These are phyloP conservation scores for Onychomys leucogaster DNA, from an alignment of 2,797 vertebrate genomes.

Conservation along the genomic window DNA sequence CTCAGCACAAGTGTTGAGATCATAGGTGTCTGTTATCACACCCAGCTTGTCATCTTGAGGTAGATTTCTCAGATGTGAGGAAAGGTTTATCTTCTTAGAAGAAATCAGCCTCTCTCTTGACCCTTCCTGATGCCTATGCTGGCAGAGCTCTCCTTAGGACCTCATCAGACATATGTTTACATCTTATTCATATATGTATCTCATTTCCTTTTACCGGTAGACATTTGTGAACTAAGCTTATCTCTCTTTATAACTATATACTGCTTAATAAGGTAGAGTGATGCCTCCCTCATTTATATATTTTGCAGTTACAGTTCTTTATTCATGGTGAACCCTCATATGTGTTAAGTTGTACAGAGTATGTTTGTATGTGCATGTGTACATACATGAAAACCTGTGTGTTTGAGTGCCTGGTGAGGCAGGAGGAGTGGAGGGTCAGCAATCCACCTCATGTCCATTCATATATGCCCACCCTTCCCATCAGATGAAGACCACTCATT, in stretches of 20 bases:
- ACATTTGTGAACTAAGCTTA: not conserved
- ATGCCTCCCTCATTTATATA: not conserved
- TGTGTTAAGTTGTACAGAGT: not conserved
- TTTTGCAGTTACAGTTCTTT: constrained; percentile 25
- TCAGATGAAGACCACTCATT: not conserved
- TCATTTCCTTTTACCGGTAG: not conserved
- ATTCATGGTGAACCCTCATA: not conserved
- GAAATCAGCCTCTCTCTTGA: not conserved
- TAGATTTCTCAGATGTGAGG: not conserved
- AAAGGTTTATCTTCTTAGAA: not conserved
- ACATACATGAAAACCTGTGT: not conserved
- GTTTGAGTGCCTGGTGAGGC: not conserved
- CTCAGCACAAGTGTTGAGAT: not conserved
- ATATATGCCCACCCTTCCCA: not conserved
- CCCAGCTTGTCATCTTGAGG: not conserved
- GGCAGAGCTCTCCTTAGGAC: not conserved
- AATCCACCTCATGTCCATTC: not conserved
- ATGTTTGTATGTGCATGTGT: not conserved
- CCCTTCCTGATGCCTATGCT: not conserved
- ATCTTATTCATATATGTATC: not conserved
- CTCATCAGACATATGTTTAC: not conserved
- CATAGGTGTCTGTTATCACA: not conserved
- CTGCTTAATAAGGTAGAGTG: not conserved
- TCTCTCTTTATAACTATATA: not conserved
- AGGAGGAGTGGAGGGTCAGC: not conserved